These are phyloP conservation scores for Acholoe squamosa DNA, from an alignment of 2,888 invertebrate species.

Conservation along the genomic window DNA sequence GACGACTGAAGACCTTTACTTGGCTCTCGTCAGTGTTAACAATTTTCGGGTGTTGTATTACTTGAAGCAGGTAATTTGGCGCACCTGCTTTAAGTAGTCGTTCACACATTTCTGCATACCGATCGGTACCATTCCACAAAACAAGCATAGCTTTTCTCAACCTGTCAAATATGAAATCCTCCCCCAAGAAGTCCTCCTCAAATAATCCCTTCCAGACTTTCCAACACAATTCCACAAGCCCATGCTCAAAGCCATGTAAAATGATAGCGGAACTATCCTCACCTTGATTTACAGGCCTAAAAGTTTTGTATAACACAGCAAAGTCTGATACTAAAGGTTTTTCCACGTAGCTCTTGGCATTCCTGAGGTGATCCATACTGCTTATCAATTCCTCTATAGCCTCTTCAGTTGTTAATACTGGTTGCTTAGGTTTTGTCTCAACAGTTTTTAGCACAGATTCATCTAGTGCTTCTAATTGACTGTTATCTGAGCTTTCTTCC, in stretches of 20 bases:
- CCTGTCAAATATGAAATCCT: background rate
- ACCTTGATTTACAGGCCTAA: background rate
- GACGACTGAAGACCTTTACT: background rate
- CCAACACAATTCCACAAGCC: conserved; percentile 1
- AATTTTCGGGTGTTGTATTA: conserved; percentile 38
- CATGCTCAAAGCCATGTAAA: background rate
- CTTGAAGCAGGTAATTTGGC: background rate
- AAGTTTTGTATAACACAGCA: background rate
- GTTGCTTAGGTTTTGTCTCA: background rate
- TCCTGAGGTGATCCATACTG: background rate
- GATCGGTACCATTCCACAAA: conserved; percentile 40
- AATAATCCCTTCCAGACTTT: conserved; percentile 24
- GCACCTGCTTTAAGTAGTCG: background rate
- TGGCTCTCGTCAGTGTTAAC: background rate
- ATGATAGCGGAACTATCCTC: background rate
- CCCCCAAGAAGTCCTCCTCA: conserved; percentile 10
- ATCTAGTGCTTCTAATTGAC: background rate
- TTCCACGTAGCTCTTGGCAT: background rate
- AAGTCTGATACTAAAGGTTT: background rate
- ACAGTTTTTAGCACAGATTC: background rate
- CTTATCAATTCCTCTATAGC: background rate
- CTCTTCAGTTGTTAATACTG: no score
- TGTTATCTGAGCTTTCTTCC: background rate
- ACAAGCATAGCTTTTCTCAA: background rate
- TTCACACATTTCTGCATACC: background rate